phyloP scores from a whole-genome alignment of 2,113 vertebrate species.

The Pristiophorus japonicus region DNA sequence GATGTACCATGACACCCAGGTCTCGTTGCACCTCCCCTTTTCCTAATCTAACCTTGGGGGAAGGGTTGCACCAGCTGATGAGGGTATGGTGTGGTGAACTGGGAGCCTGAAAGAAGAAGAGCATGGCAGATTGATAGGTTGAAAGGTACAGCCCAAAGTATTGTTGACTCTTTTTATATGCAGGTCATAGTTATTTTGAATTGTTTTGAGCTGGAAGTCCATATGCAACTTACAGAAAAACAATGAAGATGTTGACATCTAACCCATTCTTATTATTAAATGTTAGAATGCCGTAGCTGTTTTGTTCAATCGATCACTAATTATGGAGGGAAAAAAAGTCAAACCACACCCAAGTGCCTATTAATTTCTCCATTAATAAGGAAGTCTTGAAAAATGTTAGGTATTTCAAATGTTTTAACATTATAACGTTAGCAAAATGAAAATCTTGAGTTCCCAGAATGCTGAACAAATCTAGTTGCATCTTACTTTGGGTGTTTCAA shows the following conservation, averaged over 20 bases:
- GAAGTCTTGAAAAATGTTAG: neutral
- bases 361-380: neutral
- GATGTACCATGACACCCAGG: no score
- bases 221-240: neutral
- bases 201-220: neutral
- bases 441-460: neutral
- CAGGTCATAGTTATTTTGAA: neutral
- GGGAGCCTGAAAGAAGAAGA: neutral
- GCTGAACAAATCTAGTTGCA: neutral
- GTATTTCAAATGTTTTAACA: neutral
- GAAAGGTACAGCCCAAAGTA: neutral
- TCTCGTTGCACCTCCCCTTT: no score
- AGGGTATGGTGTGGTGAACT: neutral
- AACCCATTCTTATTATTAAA: neutral
- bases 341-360: neutral
- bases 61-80: neutral
- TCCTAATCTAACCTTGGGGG: neutral
- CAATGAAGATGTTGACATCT: neutral
- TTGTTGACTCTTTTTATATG: neutral
- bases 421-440: neutral
- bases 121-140: neutral
- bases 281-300: neutral
- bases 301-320: neutral
- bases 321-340: neutral
- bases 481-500: constrained; percentile 67